Evolutionary conservation across 1,140 invertebrate genomes (phyloP), one percentile per base, ranked within the genome.

Genomic region (Philopotamus ludificatus): DNA sequence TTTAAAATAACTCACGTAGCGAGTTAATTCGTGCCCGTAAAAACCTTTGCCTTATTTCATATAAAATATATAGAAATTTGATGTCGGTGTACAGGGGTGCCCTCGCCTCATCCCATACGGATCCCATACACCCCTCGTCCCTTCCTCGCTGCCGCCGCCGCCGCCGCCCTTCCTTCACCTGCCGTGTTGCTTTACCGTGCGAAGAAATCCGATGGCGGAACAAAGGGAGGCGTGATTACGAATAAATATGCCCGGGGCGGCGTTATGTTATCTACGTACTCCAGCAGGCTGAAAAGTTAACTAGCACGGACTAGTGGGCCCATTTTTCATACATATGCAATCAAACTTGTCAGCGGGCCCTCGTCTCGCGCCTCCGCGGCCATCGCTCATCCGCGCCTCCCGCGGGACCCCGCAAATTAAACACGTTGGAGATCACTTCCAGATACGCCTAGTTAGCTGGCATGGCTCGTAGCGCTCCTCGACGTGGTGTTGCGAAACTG

Each of bases 1-100:
- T 47, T 47, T 47, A 47, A 47, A 47, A 47, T 47, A 47, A 47
- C 45, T 47, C 45, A 47, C 45, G 45, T 47, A 47, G n/a, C 45
- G 45, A 20, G 45, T 47, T 47, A 47, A 47, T 47, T 47, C 45
- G 20, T 20, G n/a, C 45, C 45, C 7, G n/a, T n/a, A 8, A 47
- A 47, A 20, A n/a, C 20, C 45, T 15, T 20, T n/a, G 45, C 20
- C 20, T 7, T 47, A 47, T 47, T 20, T 47, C 16, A 20, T 20
- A 20, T 47, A 20, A 47, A 47, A 47, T 47, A 41, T 41, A 20
- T 47, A 47, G 45, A 47, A 47, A 15, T 47, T 47, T 47, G 45
- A 47, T 47, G 45, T 20, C 8, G 45, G n/a, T 4, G n/a, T 4
- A 15, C n/a, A 12, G 4, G 28, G 12, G 28, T 12, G 28, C 28